phyloP scores from a whole-genome alignment of 2,113 vertebrate genomes.

The Camarhynchus parvulus region DNA sequence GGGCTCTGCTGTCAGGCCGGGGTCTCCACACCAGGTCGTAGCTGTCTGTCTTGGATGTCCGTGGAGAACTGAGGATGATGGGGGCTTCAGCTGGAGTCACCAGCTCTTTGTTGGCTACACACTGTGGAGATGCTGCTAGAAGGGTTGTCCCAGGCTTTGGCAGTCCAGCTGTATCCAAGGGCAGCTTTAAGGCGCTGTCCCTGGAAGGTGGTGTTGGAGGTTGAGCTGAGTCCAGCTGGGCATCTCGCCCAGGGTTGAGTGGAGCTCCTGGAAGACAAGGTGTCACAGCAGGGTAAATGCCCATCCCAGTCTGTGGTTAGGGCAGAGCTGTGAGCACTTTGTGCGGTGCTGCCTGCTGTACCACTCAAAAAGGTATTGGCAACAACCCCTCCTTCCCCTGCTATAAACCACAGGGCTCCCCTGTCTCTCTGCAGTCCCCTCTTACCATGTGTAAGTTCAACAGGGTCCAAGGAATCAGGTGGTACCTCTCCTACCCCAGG shows the following conservation, averaged over 20 bases:
- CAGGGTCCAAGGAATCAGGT: background rate
- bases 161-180: conserved; percentile 62
- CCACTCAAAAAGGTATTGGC: background rate
- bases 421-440: background rate
- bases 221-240: background rate
- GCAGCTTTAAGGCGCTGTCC: conserved; percentile 76
- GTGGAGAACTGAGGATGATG: conserved; percentile 92
- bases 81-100: conserved; percentile 87
- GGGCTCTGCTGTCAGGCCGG: conserved; percentile 81
- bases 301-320: background rate
- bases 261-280: conserved; percentile 61
- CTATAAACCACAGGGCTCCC: background rate
- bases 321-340: background rate
- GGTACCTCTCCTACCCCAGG: background rate
- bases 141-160: conserved; percentile 62
- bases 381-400: background rate
- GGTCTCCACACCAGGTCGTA: conserved; percentile 95
- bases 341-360: background rate
- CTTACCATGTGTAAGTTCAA: background rate
- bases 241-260: background rate
- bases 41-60: conserved; percentile 91
- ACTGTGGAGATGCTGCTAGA: conserved; percentile 73
- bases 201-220: conserved; percentile 36
- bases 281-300: background rate
- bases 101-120: conserved; percentile 74